These are phyloP conservation scores for Podargus strigoides DNA, from an alignment of 2,797 vertebrate genomes.

Conservation along the genomic window DNA sequence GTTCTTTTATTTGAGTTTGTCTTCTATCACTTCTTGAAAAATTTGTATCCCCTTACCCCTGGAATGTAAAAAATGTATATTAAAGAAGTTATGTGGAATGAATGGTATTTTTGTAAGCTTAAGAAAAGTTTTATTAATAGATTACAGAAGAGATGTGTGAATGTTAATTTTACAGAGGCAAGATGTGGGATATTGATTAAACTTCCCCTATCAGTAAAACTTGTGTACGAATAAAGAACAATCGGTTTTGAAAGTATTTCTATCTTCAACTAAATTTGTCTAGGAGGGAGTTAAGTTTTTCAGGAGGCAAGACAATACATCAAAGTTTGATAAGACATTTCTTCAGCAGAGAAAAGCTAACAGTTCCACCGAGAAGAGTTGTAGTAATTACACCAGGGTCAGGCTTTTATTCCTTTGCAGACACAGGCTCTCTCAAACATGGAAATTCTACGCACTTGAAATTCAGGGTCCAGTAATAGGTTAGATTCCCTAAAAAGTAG, in stretches of 20 bases:
- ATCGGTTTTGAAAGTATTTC: not conserved
- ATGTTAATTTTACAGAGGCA: not conserved
- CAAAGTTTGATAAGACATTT: not conserved
- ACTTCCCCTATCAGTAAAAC: not conserved
- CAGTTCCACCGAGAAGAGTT: not conserved
- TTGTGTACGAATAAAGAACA: not conserved
- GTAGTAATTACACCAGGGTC: not conserved
- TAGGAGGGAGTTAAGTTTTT: not conserved
- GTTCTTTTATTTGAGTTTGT: not conserved
- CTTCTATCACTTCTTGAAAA: not conserved
- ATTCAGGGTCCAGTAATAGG: not conserved
- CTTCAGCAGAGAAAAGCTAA: not conserved
- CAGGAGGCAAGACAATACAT: not conserved
- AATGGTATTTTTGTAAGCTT: not conserved
- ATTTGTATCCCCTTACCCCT: not conserved
- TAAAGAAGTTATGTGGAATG: not conserved
- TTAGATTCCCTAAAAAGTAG: not conserved
- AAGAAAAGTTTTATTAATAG: not conserved
- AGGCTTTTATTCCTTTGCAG: not conserved
- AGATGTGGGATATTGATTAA: not conserved
- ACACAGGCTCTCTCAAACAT: not conserved
- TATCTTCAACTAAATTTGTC: not conserved
- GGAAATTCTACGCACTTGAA: not conserved
- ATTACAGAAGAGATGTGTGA: not conserved
- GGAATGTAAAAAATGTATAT: not conserved